These are phyloP conservation scores for Cydia splendana DNA, from an alignment of 1,140 invertebrate genomes.

Conservation along the genomic window DNA sequence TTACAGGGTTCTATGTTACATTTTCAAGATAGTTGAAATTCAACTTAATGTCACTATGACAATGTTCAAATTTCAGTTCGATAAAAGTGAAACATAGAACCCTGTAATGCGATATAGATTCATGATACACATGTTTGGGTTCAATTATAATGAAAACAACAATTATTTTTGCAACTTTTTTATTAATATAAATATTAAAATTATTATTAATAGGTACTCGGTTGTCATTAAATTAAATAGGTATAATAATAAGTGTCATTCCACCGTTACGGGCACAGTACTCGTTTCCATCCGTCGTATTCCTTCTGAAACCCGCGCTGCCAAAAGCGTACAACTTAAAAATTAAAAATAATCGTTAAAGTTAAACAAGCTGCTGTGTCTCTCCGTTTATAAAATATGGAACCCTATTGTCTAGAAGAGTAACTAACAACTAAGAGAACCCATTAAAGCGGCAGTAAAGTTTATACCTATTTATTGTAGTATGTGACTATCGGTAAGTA, in stretches of 20 bases:
- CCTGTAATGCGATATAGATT: too few species aligned
- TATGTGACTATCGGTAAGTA: slow-evolving; percentile 23
- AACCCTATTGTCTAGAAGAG: not conserved
- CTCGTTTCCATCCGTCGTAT: too few species aligned
- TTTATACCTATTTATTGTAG: not conserved
- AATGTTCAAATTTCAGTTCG: too few species aligned
- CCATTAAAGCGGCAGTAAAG: slow-evolving; percentile 18
- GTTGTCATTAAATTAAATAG: slow-evolving; percentile 76
- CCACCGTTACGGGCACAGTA: slow-evolving; percentile 11
- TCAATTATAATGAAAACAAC: slow-evolving; percentile 61
- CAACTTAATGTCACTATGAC: too few species aligned
- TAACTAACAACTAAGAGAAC: slow-evolving; percentile 11
- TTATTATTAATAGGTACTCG: slow-evolving; percentile 78
- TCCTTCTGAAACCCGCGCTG: not conserved
- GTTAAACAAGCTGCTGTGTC: not conserved
- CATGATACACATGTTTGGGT: slow-evolving; percentile 49
- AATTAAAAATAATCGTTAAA: not conserved
- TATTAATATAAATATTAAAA: slow-evolving; percentile 79
- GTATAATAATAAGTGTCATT: slow-evolving; percentile 28
- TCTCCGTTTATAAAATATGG: slow-evolving; percentile 1
- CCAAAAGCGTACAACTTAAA: slow-evolving; percentile 2
- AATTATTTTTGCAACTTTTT: slow-evolving; percentile 71
- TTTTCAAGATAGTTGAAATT: too few species aligned
- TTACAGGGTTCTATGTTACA: too few species aligned
- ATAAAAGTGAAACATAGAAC: too few species aligned